Base-by-base conservation (phyloP, 2,888 invertebrate species). In the Xanthostigma xanthostigma region DNA sequence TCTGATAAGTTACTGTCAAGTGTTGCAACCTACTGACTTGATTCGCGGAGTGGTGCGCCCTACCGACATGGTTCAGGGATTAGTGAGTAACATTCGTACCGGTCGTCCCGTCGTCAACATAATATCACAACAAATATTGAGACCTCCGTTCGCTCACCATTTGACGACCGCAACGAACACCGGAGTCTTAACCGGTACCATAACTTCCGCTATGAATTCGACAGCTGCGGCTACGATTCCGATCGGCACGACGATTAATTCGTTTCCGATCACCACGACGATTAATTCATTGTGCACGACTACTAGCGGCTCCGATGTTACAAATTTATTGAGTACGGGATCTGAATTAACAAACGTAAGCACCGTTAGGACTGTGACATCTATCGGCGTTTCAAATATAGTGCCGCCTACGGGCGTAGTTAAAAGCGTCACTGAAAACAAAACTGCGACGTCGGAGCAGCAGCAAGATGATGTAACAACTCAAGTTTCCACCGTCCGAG, bases 81-180 rank as follows among this genome's bases (percentile, higher is more conserved):
- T 27, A 5, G 1, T 6, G 6, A 6, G 27, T 6, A 27, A 27
- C 27, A 6, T 5, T 27, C 27, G 27, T 6, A 58, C 58, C 10
- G 54, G 64, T 35, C 57, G 64, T 35, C 64, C 65, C 33, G 49
- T 64, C 4, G 65, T 68, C 40, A 68, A 68, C 50, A 66, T 68
- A 45, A 55, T 68, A 36, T 67, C 66, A 2, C 66, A 67, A 49
- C 67, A 66, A 56, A 64, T 65, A 39, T 61, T 66, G 40, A 58
- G 61, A 49, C 64, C 67, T 13, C 59, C 64, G n/a, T 61, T 62
- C 48, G 58, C 66, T 12, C 64, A 65, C 42, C 60, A 62, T 50
- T 58, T 62, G 49, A 61, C 64, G 17, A 61, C 63, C 33, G 64
- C 65, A 12, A 62, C 66, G 46, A 46, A 13, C 36, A 44, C 41